Conservation (phyloP, 2,797 vertebrate species). For the Steatocranus sp. region DNA sequence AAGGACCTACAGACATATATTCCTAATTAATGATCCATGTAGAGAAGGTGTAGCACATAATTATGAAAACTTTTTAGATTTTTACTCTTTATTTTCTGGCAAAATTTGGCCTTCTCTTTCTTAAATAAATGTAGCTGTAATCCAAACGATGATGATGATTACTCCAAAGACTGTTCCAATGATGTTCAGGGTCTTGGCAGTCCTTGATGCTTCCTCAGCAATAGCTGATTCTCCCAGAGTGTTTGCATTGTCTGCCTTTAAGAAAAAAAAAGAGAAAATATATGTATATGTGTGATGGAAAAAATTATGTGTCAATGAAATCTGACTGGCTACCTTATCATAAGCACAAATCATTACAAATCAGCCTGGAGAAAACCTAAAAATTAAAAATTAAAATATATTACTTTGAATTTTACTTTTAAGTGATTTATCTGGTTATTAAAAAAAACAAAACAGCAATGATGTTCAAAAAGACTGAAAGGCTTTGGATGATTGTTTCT, state of each 20-base stretch:
- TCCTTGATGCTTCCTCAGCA: conserved; percentile 58
- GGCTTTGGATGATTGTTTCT: not conserved
- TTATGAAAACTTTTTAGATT: not conserved
- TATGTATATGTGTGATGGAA: not conserved
- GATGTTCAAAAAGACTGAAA: not conserved
- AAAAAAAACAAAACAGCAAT: fast-evolving
- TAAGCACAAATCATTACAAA: not conserved
- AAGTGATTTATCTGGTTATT: not conserved
- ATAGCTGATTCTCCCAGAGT: not conserved
- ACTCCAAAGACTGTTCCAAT: conserved; percentile 54
- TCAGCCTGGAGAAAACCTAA: not conserved
- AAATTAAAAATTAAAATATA: not conserved
- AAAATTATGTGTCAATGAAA: not conserved
- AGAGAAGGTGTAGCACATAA: not conserved
- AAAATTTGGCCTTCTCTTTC: not conserved
- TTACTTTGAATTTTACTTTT: not conserved
- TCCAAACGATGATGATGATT: conserved; percentile 1
- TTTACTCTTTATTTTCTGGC: not conserved
- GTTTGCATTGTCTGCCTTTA: conserved; percentile 17
- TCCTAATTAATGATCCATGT: not conserved
- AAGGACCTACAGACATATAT: not conserved
- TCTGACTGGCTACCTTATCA: not conserved
- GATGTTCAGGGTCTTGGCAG: conserved; percentile 64
- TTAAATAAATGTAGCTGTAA: not conserved
- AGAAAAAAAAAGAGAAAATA: not conserved